Evolutionary conservation across 92 coral and sea anemone genomes (phyloP).

Genomic region (Palythoa grandis): DNA sequence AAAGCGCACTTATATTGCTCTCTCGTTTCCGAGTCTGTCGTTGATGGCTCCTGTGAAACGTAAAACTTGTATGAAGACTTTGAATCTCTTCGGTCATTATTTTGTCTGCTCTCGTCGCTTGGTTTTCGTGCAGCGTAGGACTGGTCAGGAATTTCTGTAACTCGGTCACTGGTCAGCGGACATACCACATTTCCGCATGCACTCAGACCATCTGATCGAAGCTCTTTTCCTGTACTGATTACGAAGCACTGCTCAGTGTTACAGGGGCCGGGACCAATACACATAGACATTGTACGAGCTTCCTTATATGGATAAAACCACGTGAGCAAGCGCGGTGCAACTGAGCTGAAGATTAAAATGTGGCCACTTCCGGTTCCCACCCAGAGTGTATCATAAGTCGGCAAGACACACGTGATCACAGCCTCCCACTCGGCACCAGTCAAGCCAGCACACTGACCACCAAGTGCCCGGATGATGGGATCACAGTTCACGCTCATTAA

Average conservation of each 20-base stretch:
- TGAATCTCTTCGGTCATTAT: neutral
- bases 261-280: slow-evolving; percentile 90
- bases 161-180: slow-evolving; percentile 77
- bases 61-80: slow-evolving; percentile 28
- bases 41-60: slow-evolving; percentile 15
- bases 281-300: slow-evolving; percentile 79
- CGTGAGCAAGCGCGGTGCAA: slow-evolving; percentile 74
- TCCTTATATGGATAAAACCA: slow-evolving; percentile 88
- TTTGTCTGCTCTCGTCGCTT: slow-evolving; percentile 40
- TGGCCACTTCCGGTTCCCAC: slow-evolving; percentile 89
- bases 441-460: slow-evolving; percentile 21
- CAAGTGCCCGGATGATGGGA: slow-evolving; percentile 42
- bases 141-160: slow-evolving; percentile 62
- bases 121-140: slow-evolving; percentile 2
- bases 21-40: slow-evolving; percentile 34
- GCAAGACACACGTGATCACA: slow-evolving; percentile 77
- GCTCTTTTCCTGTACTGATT: slow-evolving; percentile 85
- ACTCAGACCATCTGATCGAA: slow-evolving; percentile 74
- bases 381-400: slow-evolving; percentile 89
- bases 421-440: slow-evolving; percentile 56
- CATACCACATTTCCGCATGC: slow-evolving; percentile 72
- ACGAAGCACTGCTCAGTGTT: slow-evolving; percentile 86
- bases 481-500: slow-evolving; percentile 76
- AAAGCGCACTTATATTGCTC: slow-evolving; percentile 60
- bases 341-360: slow-evolving; percentile 80